Conservation (phyloP, 2,113 vertebrate genomes). For the Globicephala melas region DNA sequence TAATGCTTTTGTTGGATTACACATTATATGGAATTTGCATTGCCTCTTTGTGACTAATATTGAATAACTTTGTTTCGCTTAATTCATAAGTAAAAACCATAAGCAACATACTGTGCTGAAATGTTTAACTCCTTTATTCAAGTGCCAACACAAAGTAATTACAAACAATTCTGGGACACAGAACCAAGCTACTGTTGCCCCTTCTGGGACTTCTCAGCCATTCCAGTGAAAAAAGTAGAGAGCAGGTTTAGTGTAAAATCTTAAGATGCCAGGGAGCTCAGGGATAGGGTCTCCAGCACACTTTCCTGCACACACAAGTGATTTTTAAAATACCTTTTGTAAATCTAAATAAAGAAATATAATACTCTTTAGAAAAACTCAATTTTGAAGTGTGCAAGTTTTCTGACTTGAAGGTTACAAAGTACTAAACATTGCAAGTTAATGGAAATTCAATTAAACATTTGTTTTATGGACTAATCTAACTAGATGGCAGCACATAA, state of each 20-base stretch:
- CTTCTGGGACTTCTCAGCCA: slow-evolving; percentile 1
- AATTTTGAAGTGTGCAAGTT: background rate
- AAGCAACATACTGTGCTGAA: slow-evolving; percentile 46
- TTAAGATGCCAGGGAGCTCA: background rate
- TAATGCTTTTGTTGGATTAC: slow-evolving; percentile 73
- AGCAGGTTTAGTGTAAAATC: background rate
- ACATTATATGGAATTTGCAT: slow-evolving; percentile 62
- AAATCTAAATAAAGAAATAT: background rate
- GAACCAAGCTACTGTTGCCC: slow-evolving; percentile 38
- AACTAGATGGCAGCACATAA: slow-evolving; percentile 83
- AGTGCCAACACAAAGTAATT: slow-evolving; percentile 58
- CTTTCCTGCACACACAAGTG: background rate
- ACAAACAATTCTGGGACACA: slow-evolving; percentile 42
- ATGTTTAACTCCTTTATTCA: slow-evolving; percentile 66
- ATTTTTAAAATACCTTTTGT: background rate
- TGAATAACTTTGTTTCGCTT: slow-evolving; percentile 64
- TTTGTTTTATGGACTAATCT: slow-evolving; percentile 76
- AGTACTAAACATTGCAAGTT: background rate
- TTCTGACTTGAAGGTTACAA: slow-evolving; percentile 27
- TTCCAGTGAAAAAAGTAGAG: background rate
- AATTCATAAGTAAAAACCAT: slow-evolving; percentile 66
- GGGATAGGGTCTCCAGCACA: background rate
- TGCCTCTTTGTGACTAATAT: slow-evolving; percentile 66
- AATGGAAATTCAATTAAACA: slow-evolving; percentile 55
- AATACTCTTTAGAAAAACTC: background rate